A percentile compares a stretch with the other conserved stretches of the same genome.
phyloP scores from a whole-genome alignment of 2,888 invertebrate genomes.

The Philaethria dido region DNA sequence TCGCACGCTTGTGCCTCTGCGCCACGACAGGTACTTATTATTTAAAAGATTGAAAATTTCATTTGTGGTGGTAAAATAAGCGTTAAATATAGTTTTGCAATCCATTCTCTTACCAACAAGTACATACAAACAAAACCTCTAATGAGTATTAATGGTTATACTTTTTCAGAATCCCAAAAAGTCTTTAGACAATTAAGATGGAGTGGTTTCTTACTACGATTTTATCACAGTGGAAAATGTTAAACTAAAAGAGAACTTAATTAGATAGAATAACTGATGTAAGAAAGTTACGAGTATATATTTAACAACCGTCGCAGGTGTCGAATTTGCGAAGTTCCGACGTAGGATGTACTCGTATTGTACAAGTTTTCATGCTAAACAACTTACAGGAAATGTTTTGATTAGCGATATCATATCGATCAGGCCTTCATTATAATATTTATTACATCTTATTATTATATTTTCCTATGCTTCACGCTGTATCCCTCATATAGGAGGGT shows the following conservation, averaged over 20 bases:
- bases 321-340: neutral
- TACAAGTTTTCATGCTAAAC: conserved; percentile 6
- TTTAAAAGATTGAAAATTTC: too few species aligned
- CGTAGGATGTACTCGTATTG: neutral
- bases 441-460: neutral
- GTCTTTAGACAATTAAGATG: neutral
- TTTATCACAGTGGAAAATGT: conserved; percentile 14
- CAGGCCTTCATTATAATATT: neutral
- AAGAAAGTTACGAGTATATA: neutral
- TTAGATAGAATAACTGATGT: conserved; percentile 16
- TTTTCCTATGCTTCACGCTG: neutral
- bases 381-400: neutral
- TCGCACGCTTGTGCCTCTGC: too few species aligned
- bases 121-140: neutral
- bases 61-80: too few species aligned
- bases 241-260: conserved; percentile 24
- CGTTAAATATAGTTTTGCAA: neutral
- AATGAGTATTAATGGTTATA: conserved; percentile 15
- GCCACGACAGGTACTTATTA: too few species aligned
- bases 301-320: conserved; percentile 8
- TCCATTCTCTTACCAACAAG: neutral
- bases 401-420: neutral
- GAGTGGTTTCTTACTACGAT: conserved; percentile 9
- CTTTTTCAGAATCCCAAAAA: conserved; percentile 6
- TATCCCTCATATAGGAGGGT: too few species aligned